Evolutionary conservation across 1,140 invertebrate genomes (phyloP).

Genomic region (Panagrolaimus sp.): DNA sequence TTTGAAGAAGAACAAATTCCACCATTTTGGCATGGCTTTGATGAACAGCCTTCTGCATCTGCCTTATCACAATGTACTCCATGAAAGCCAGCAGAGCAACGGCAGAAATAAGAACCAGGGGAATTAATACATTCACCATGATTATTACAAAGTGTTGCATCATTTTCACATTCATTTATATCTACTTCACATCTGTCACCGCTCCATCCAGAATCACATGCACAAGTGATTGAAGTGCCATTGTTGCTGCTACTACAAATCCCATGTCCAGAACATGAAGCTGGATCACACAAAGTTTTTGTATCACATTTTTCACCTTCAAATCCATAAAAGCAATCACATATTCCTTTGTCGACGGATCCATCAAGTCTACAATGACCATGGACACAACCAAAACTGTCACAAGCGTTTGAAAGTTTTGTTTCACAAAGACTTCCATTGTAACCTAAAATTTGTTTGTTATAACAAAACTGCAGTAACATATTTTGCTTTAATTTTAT

Average conservation of each 20-base stretch:
- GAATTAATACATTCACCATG: constrained; percentile 88
- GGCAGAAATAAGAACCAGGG: constrained; percentile 83
- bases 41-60: constrained; percentile 77
- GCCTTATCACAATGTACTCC: constrained; percentile 79
- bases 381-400: constrained; percentile 10
- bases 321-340: constrained; percentile 22
- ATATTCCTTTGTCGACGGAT: constrained; percentile 17
- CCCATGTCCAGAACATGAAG: constrained; percentile 7
- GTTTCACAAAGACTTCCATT: constrained; percentile 18
- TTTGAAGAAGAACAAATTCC: constrained; percentile 20
- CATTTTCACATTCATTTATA: constrained; percentile 57
- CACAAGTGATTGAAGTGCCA: constrained; percentile 64
- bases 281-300: neutral
- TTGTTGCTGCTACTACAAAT: constrained; percentile 62
- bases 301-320: neutral
- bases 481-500: too few species aligned
- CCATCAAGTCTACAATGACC: constrained; percentile 19
- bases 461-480: too few species aligned
- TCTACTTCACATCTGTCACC: constrained; percentile 63
- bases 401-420: constrained; percentile 10
- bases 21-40: constrained; percentile 27
- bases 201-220: constrained; percentile 52
- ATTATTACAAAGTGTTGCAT: constrained; percentile 81
- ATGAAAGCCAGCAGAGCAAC: constrained; percentile 77
- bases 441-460: constrained; percentile 1